Conservation (phyloP, 2,113 vertebrate species). For the Nesogale talazaci region DNA sequence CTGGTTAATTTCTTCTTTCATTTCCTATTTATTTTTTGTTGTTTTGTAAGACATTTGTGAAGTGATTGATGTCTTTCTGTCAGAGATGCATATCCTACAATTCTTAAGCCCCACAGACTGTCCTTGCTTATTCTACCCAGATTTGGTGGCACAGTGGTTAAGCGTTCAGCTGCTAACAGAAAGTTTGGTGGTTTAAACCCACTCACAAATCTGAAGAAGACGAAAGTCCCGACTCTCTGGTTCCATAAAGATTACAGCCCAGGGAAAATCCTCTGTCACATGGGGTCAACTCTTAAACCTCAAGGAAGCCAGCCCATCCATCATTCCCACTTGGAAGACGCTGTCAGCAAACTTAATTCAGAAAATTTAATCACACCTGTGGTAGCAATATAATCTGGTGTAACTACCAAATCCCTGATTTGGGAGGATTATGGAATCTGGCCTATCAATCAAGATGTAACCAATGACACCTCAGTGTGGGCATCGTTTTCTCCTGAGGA, state of each 20-base stretch:
- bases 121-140: constrained; percentile 1
- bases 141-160: not conserved
- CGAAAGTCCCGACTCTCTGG: not conserved
- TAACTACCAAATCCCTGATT: no score
- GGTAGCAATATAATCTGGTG: no score
- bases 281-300: not conserved
- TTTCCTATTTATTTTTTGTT: constrained; percentile 50
- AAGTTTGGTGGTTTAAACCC: not conserved
- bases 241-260: not conserved
- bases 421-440: no score
- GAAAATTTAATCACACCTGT: not conserved
- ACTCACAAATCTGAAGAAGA: not conserved
- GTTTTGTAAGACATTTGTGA: constrained; percentile 31
- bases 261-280: not conserved
- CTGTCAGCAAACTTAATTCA: no score
- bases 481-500: no score
- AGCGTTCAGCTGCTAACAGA: not conserved
- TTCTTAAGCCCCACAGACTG: constrained; percentile 10
- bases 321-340: no score
- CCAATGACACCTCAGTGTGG: no score
- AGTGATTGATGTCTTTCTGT: not conserved
- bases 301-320: no score
- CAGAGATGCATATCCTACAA: not conserved
- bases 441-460: no score
- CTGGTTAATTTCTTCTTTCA: constrained; percentile 8